phyloP scores from a whole-genome alignment of 2,113 vertebrate genomes.

The Grantiella picta region DNA sequence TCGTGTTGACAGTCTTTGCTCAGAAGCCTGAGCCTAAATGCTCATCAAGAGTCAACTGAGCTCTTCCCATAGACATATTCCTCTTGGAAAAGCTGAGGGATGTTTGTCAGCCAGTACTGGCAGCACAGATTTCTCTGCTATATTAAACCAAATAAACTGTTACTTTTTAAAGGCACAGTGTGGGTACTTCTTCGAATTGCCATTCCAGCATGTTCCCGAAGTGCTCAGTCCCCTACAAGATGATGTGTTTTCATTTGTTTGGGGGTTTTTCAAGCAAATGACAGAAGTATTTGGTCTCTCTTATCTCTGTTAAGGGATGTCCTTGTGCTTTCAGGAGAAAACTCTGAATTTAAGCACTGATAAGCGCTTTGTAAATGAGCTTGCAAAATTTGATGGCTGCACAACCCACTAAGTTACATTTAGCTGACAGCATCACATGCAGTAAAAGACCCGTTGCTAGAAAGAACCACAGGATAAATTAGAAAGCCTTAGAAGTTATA shows the following conservation, averaged over 20 bases:
- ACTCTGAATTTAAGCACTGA: neutral
- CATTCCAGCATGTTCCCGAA: neutral
- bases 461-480: neutral
- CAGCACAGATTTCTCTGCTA: conserved; percentile 45
- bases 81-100: conserved; percentile 32
- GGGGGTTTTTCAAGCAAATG: neutral
- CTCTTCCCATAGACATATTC: neutral
- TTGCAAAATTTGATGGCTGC: neutral
- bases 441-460: neutral
- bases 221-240: neutral
- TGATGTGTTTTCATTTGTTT: neutral
- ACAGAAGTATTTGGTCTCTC: neutral
- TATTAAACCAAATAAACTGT: conserved; percentile 32
- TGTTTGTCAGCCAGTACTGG: conserved; percentile 30
- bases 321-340: neutral
- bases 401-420: neutral
- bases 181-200: neutral
- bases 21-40: conserved; percentile 11
- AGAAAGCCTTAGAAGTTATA: neutral
- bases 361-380: neutral
- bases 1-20: conserved; percentile 34
- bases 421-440: neutral
- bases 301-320: neutral
- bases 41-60: conserved; percentile 22
- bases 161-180: neutral